Percentiles rank a stretch among this genome's conserved stretches.
Conservation (phyloP, 92 coral and sea anemone species). For the Umimayanthus chanpuru region DNA sequence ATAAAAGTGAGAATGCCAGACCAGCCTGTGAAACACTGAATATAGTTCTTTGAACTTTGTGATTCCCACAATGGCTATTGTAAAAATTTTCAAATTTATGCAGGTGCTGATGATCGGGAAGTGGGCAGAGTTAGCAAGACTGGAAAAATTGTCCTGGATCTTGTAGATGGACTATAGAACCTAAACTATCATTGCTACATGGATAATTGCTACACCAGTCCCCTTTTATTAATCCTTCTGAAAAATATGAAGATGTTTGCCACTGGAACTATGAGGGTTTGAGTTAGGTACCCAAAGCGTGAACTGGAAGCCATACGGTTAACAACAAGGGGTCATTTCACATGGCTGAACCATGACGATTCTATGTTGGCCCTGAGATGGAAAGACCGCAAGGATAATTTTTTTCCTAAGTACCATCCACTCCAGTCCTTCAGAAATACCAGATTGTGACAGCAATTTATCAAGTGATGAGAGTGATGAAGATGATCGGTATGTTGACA, state of each 20-base stretch:
- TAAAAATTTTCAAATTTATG: conserved; percentile 43
- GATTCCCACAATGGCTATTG: conserved; percentile 50
- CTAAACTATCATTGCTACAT: conserved; percentile 36
- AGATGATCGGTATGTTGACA: conserved; percentile 3
- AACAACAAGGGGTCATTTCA: conserved; percentile 40
- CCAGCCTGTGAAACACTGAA: conserved; percentile 61
- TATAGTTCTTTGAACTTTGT: conserved; percentile 60
- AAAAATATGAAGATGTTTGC: conserved; percentile 40
- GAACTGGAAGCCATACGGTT: conserved; percentile 40
- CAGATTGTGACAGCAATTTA: neutral
- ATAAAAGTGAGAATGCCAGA: conserved; percentile 59
- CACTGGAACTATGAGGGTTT: conserved; percentile 49
- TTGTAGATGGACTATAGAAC: conserved; percentile 27
- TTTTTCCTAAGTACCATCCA: conserved; percentile 50
- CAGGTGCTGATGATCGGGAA: conserved; percentile 37
- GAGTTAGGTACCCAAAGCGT: conserved; percentile 40
- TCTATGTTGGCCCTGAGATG: conserved; percentile 53
- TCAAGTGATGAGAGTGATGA: neutral
- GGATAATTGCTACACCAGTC: conserved; percentile 56
- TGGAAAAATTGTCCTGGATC: conserved; percentile 37
- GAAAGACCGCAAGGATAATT: conserved; percentile 57
- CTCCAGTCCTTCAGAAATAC: neutral
- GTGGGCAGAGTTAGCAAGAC: conserved; percentile 48
- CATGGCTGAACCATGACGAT: conserved; percentile 40
- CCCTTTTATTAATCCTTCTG: conserved; percentile 47